phyloP scores from a whole-genome alignment of 1,140 invertebrate species.

The Leucophenga varia region DNA sequence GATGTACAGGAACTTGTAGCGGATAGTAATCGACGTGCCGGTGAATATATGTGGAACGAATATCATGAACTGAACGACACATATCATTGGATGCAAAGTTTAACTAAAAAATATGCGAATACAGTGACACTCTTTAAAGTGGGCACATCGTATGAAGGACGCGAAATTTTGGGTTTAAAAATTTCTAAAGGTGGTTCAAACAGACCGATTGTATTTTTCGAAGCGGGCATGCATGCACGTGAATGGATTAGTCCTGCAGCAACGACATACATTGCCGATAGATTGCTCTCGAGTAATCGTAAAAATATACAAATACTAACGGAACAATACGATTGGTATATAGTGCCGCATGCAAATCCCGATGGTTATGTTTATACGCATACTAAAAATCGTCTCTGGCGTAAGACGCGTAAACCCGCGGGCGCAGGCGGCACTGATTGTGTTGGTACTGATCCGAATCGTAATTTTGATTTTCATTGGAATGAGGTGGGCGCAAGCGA shows the following conservation, averaged over 20 bases:
- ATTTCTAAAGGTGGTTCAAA: slow-evolving; percentile 57
- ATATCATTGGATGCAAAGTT: slow-evolving; percentile 57
- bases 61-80: slow-evolving; percentile 60
- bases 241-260: slow-evolving; percentile 79
- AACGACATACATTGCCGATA: slow-evolving; percentile 66
- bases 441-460: slow-evolving; percentile 70
- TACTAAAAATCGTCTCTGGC: slow-evolving; percentile 67
- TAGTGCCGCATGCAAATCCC: slow-evolving; percentile 71
- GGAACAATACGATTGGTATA: slow-evolving; percentile 67
- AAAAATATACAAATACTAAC: slow-evolving; percentile 58
- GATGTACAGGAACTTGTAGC: slow-evolving; percentile 21
- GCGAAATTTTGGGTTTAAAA: slow-evolving; percentile 65
- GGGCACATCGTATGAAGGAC: slow-evolving; percentile 63
- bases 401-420: slow-evolving; percentile 69
- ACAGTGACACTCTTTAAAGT: slow-evolving; percentile 58
- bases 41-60: slow-evolving; percentile 41
- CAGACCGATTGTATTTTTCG: slow-evolving; percentile 55
- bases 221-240: slow-evolving; percentile 67
- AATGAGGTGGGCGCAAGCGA: slow-evolving; percentile 63
- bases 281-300: slow-evolving; percentile 61
- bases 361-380: slow-evolving; percentile 79
- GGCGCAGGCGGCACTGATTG: slow-evolving; percentile 59
- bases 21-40: slow-evolving; percentile 21
- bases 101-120: slow-evolving; percentile 52
- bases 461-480: slow-evolving; percentile 75